Conservation (phyloP, 2,113 vertebrate genomes). For the Protobothrops flavoviridis region DNA sequence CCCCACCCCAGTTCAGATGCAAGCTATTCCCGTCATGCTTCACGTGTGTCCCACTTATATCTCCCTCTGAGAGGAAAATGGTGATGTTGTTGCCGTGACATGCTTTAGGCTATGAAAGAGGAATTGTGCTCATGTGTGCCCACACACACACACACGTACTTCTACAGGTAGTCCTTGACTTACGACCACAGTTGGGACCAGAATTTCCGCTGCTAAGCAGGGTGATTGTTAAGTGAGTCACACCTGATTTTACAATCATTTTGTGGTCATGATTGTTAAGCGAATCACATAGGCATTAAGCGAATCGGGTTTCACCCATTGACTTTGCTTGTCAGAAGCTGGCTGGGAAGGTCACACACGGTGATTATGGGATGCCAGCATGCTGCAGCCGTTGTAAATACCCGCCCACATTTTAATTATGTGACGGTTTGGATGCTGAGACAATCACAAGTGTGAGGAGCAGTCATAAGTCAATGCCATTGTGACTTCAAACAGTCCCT, state of each 20-base stretch:
- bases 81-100: neutral
- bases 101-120: neutral
- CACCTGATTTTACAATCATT: neutral
- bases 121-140: neutral
- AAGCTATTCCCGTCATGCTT: conserved; percentile 92
- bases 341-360: too few relatives aligned
- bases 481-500: too few relatives aligned
- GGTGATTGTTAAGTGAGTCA: neutral
- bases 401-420: too few relatives aligned
- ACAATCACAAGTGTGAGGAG: too few relatives aligned
- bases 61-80: neutral
- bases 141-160: neutral
- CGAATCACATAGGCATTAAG: neutral
- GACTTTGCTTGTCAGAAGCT: too few relatives aligned
- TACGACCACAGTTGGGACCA: neutral
- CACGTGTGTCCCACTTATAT: conserved; percentile 73
- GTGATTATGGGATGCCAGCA: too few relatives aligned
- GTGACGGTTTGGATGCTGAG: too few relatives aligned
- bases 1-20: conserved; percentile 94
- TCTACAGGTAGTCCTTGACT: neutral
- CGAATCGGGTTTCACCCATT: too few relatives aligned
- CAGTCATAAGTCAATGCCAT: too few relatives aligned
- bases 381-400: too few relatives aligned
- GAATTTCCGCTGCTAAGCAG: neutral
- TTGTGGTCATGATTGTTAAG: neutral